Evolutionary conservation across 2,797 vertebrate species (phyloP).

Genomic region (Bradypodion pumilum): DNA sequence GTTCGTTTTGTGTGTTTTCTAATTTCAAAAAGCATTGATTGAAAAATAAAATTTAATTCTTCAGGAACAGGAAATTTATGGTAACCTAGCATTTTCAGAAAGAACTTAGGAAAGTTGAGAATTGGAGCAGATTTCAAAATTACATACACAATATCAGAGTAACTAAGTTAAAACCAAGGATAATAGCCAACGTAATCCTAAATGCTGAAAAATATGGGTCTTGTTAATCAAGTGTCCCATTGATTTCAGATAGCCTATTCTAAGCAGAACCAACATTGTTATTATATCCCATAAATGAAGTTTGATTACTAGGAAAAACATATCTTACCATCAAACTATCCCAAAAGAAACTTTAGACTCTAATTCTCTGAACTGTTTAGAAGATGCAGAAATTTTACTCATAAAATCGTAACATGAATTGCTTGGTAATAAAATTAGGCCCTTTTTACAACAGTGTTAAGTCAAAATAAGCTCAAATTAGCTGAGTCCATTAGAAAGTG

Average conservation of each 20-base stretch:
- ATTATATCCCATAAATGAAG: not conserved
- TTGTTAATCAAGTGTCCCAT: not conserved
- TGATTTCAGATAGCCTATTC: not conserved
- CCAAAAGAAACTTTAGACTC: conserved; percentile 34
- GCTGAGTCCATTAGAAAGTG: not conserved
- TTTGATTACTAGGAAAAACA: not conserved
- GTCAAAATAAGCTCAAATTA: conserved; percentile 53
- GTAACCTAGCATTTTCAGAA: not conserved
- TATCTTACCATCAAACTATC: conserved; percentile 28
- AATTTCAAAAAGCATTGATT: conserved; percentile 82
- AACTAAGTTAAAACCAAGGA: conserved; percentile 13
- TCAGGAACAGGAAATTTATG: conserved; percentile 50
- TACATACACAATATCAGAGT: conserved; percentile 3
- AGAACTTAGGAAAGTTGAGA: conserved; percentile 19
- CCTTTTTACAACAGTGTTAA: conserved; percentile 59
- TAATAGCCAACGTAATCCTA: not conserved
- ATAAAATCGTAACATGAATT: conserved; percentile 54
- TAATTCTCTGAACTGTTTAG: conserved; percentile 58
- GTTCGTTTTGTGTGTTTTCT: conserved; percentile 77
- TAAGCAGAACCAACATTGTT: not conserved
- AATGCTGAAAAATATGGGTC: not conserved
- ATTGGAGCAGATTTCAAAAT: conserved; percentile 21
- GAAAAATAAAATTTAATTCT: conserved; percentile 51
- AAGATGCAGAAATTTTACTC: conserved; percentile 28
- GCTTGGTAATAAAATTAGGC: conserved; percentile 49